Evolutionary conservation across 2,888 invertebrate genomes (phyloP).

Genomic region (Melipona bicolor): DNA sequence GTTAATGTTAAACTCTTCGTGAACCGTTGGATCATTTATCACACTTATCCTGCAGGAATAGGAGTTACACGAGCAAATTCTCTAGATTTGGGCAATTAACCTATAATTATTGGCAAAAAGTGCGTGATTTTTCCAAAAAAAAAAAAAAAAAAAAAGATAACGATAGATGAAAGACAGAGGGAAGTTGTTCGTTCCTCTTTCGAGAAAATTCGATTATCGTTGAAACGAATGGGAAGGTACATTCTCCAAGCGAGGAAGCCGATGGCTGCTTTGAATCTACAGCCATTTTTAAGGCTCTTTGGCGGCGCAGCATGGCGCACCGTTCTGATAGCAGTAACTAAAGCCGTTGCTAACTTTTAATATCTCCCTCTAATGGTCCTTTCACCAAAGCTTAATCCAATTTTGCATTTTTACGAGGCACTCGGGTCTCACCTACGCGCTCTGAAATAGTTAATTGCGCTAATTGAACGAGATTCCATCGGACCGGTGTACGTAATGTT

Average conservation of each 20-base stretch:
- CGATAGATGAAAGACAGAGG: background rate
- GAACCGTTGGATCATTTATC: no score
- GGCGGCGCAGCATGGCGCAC: background rate
- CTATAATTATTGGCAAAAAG: no score
- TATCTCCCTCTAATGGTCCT: conserved; percentile 69
- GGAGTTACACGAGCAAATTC: background rate
- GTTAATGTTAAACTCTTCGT: no score
- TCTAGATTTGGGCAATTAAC: background rate
- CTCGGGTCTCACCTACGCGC: conserved; percentile 34
- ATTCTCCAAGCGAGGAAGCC: background rate
- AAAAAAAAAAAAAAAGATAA: background rate
- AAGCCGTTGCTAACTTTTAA: conserved; percentile 70
- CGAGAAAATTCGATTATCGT: background rate
- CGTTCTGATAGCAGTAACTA: conserved; percentile 51
- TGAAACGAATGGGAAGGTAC: background rate
- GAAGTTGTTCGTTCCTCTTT: background rate
- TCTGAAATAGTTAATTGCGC: conserved; percentile 67
- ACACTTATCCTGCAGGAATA: no score
- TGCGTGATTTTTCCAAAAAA: no score
- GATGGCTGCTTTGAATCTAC: conserved; percentile 5
- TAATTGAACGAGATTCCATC: conserved; percentile 69
- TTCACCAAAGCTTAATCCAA: conserved; percentile 70
- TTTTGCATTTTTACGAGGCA: conserved; percentile 68
- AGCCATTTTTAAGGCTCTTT: conserved; percentile 32
- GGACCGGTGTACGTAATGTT: conserved; percentile 36